Conservation (phyloP, 2,113 vertebrate genomes). For the Pygoscelis adeliae region DNA sequence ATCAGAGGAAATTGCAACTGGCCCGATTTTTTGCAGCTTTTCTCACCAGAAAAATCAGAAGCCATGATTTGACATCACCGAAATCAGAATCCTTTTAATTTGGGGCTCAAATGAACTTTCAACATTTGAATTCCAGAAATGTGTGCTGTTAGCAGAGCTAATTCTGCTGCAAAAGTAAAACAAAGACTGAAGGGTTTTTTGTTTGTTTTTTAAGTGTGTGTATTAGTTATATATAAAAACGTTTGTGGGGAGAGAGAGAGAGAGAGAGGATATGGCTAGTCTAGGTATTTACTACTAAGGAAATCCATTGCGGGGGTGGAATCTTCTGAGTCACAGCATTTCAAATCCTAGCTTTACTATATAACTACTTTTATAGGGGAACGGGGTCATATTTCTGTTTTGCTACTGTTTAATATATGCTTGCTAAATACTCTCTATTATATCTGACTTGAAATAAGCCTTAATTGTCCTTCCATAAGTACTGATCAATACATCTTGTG, state of each 20-base stretch:
- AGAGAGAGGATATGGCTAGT: not conserved
- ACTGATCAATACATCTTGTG: not conserved
- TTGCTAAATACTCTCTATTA: not conserved
- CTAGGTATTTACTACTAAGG: not conserved
- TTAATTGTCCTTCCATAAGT: not conserved
- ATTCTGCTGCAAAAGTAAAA: not conserved
- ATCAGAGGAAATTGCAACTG: not conserved
- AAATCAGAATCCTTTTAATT: not conserved
- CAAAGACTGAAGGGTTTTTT: not conserved
- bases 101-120: fast-evolving
- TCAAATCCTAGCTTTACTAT: not conserved
- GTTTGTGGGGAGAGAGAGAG: fast-evolving
- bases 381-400: not conserved
- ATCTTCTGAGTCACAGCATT: not conserved
- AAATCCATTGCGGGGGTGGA: not conserved
- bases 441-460: not conserved
- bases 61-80: not conserved
- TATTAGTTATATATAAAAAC: not conserved
- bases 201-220: not conserved
- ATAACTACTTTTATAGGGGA: not conserved
- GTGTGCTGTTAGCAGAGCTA: not conserved
- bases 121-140: not conserved
- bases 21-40: not conserved
- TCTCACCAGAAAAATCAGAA: not conserved
- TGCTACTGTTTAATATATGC: not conserved